Conservation (phyloP, 2,797 vertebrate genomes). For the Thamnophis elegans region DNA sequence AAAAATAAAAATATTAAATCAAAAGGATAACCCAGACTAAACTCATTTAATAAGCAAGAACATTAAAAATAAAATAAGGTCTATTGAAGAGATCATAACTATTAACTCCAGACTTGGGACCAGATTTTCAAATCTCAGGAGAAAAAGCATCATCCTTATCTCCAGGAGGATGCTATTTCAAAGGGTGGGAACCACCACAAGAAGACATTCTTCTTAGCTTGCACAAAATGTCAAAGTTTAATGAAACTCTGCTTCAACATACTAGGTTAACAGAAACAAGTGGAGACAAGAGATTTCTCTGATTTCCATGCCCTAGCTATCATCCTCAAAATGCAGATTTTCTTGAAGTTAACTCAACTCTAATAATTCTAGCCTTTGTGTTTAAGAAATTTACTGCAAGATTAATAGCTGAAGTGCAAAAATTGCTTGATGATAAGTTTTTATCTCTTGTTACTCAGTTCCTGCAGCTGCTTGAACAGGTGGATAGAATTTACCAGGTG, state of each 20-base stretch:
- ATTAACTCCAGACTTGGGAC: neutral
- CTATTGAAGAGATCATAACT: neutral
- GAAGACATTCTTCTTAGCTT: neutral
- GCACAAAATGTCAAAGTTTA: neutral
- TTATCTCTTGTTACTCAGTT: neutral
- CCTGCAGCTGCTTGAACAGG: neutral
- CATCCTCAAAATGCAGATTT: neutral
- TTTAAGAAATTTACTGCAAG: neutral
- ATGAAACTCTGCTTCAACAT: neutral
- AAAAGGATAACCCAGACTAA: neutral
- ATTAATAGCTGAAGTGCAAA: neutral
- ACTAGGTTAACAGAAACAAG: neutral
- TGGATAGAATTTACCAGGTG: neutral
- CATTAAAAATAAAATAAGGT: neutral
- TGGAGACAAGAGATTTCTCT: neutral
- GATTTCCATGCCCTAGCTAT: neutral
- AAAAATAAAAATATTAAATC: neutral
- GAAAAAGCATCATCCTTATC: neutral
- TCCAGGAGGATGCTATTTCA: neutral
- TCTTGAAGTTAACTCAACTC: neutral
- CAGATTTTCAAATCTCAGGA: neutral
- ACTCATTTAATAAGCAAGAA: neutral
- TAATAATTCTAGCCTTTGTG: neutral
- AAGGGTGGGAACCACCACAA: neutral
- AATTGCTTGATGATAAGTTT: neutral